Conservation (phyloP, 2,797 vertebrate species). For the Syngnathus rostellatus region DNA sequence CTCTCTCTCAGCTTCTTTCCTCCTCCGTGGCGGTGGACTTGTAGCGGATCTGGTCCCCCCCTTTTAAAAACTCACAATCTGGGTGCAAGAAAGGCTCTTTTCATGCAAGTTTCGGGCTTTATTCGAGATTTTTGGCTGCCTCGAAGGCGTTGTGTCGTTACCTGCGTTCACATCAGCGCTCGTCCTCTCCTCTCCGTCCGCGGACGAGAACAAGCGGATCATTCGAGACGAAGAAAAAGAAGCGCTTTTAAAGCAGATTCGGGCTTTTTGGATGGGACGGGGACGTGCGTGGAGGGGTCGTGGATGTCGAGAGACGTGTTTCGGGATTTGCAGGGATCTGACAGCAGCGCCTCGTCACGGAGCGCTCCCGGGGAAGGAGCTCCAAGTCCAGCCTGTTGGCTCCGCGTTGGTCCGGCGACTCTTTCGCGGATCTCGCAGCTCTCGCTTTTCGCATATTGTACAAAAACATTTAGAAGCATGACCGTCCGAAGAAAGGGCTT, state of each 20-base stretch:
- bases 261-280: conserved; percentile 50
- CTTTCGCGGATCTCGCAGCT: conserved; percentile 14
- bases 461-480: neutral
- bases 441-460: conserved; percentile 38
- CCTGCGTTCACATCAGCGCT: conserved; percentile 77
- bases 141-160: conserved; percentile 56
- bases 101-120: conserved; percentile 68
- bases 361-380: conserved; percentile 69
- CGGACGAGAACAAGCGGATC: conserved; percentile 73
- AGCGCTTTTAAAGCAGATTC: conserved; percentile 57
- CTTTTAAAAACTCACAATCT: conserved; percentile 36
- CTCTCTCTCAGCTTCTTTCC: conserved; percentile 39
- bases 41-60: conserved; percentile 42
- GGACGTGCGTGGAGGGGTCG: conserved; percentile 33
- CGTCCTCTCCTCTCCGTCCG: conserved; percentile 73
- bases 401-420: conserved; percentile 65
- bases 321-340: conserved; percentile 34
- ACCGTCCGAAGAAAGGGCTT: neutral
- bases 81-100: conserved; percentile 51
- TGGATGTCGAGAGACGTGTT: conserved; percentile 57
- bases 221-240: conserved; percentile 59
- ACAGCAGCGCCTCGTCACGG: conserved; percentile 64
- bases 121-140: conserved; percentile 37
- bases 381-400: conserved; percentile 69
- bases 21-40: conserved; percentile 17